Evolutionary conservation across 2,113 vertebrate species (phyloP).

Genomic region (Rhinolophus ferrumequinum): DNA sequence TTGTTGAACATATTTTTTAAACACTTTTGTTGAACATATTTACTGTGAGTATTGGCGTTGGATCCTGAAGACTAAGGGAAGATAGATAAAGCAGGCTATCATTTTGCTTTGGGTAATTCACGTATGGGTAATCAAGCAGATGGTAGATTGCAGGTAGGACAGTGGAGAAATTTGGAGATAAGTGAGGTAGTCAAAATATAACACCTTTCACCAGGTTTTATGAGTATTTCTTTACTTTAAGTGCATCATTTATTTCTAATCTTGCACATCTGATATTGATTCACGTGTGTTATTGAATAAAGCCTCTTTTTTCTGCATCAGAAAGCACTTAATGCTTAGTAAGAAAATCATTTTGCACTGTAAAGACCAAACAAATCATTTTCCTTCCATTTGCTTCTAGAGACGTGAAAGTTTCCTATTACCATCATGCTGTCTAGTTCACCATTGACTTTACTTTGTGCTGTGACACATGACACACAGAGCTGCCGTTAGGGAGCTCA

Average conservation of each 20-base stretch:
- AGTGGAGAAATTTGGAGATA: constrained; percentile 2
- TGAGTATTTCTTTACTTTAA: constrained; percentile 7
- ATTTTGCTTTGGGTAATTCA: constrained; percentile 10
- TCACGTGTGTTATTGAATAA: constrained; percentile 41
- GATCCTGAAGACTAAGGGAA: neutral
- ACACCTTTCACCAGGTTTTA: neutral
- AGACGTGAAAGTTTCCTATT: neutral
- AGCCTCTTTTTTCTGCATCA: constrained; percentile 27
- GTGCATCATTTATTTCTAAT: constrained; percentile 27
- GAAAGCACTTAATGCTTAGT: constrained; percentile 39
- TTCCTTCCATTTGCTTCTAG: constrained; percentile 54
- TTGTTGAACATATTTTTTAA: neutral
- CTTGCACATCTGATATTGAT: neutral
- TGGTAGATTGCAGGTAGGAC: neutral
- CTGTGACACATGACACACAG: constrained; percentile 19
- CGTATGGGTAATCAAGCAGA: neutral
- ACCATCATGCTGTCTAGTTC: neutral
- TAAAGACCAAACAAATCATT: constrained; percentile 54
- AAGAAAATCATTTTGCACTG: constrained; percentile 56
- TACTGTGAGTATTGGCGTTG: neutral
- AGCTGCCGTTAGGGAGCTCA: neutral
- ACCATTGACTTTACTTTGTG: constrained; percentile 4
- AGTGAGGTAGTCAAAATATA: neutral
- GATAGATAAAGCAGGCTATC: neutral
- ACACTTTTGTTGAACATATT: too few relatives aligned